These are phyloP conservation scores for Cuculus canorus DNA, from an alignment of 2,797 vertebrate genomes.

Conservation along the genomic window DNA sequence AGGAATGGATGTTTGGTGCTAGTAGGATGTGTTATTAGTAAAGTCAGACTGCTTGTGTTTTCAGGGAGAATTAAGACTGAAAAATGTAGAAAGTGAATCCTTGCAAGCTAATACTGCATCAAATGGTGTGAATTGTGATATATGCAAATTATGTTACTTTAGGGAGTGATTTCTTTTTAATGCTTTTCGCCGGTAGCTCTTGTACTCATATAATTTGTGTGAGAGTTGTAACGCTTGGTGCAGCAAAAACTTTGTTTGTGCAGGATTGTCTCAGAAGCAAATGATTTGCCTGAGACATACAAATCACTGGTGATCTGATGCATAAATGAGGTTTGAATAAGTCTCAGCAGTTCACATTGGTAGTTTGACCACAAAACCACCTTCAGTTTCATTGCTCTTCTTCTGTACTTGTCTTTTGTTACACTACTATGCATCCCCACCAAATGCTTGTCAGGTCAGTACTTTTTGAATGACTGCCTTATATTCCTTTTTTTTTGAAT, in stretches of 20 bases:
- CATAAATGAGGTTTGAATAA: neutral
- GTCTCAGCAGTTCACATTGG: neutral
- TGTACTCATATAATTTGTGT: neutral
- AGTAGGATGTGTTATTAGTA: neutral
- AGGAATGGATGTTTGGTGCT: neutral
- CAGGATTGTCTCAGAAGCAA: neutral
- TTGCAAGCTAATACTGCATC: neutral
- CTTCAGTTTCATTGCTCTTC: neutral
- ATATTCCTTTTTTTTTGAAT: neutral
- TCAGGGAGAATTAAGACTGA: neutral
- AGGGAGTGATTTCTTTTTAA: neutral
- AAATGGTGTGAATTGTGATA: neutral
- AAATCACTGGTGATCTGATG: neutral
- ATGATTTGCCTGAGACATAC: neutral
- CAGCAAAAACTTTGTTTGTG: neutral
- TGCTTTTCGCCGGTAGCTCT: neutral
- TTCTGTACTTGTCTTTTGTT: neutral
- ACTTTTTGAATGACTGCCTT: neutral
- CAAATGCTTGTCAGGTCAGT: neutral
- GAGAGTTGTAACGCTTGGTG: neutral
- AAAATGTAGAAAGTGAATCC: neutral
- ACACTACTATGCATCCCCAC: neutral
- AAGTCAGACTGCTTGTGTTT: neutral
- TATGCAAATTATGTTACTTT: neutral
- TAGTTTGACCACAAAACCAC: neutral